Conservation (phyloP, 1,140 invertebrate genomes). For the Diachasmimorpha longicaudata region DNA sequence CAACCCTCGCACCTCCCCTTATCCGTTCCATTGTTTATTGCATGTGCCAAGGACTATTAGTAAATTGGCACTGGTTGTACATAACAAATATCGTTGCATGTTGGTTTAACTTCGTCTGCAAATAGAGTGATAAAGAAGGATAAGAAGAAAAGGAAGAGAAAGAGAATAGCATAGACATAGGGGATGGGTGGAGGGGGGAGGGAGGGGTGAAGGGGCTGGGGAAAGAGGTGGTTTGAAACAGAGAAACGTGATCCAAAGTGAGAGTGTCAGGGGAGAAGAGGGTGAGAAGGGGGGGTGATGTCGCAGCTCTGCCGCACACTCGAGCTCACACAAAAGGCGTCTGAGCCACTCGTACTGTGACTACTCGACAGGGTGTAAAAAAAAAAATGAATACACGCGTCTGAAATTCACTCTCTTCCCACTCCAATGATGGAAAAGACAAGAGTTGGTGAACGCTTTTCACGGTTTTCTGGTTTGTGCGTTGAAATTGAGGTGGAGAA, state of each 20-base stretch:
- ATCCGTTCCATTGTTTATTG: background rate
- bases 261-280: background rate
- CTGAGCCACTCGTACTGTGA: background rate
- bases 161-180: background rate
- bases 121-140: background rate
- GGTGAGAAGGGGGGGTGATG: background rate
- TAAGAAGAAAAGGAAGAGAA: background rate
- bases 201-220: no score
- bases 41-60: background rate
- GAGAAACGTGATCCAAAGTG: conserved; percentile 1
- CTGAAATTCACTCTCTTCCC: background rate
- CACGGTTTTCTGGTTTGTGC: no score
- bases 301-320: background rate
- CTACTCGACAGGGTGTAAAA: background rate
- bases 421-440: background rate
- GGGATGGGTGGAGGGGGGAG: no score
- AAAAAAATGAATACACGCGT: background rate
- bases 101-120: background rate
- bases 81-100: background rate
- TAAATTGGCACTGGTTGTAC: background rate
- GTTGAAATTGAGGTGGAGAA: no score
- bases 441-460: background rate
- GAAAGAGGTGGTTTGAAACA: background rate
- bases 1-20: background rate
- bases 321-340: background rate